These are phyloP conservation scores for Toxotes lorentzi DNA, from an alignment of 2,797 vertebrate species.

Conservation along the genomic window DNA sequence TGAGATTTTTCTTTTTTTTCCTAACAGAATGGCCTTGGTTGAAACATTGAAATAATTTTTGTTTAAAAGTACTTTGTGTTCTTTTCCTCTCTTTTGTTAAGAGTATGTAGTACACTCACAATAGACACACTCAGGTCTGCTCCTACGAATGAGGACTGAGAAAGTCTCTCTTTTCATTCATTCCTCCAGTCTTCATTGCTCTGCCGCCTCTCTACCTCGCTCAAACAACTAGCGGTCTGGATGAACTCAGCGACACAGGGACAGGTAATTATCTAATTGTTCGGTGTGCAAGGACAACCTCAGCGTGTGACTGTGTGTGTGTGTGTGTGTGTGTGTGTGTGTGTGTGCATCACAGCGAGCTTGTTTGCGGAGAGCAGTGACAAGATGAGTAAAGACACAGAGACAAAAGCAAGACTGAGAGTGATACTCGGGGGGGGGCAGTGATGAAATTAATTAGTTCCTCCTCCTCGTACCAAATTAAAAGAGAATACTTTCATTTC, in stretches of 20 bases:
- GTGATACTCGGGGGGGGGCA: background rate
- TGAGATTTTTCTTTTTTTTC: background rate
- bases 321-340: constrained; percentile 1
- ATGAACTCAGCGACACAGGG: constrained; percentile 55
- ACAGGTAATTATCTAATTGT: constrained; percentile 64
- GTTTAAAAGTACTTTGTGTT: background rate
- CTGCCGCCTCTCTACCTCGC: background rate
- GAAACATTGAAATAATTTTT: constrained; percentile 3
- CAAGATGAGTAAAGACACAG: constrained; percentile 16
- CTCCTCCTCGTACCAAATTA: background rate
- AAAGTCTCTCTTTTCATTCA: constrained; percentile 33
- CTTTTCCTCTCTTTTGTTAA: constrained; percentile 14
- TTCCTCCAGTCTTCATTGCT: constrained; percentile 9
- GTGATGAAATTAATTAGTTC: background rate
- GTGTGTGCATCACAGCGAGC: background rate
- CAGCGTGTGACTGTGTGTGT: constrained; percentile 13
- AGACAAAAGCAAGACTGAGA: constrained; percentile 34
- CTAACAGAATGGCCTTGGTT: background rate
- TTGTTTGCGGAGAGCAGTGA: background rate
- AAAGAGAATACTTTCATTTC: constrained; percentile 2
- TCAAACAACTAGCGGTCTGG: constrained; percentile 47
- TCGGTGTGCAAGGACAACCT: constrained; percentile 43
- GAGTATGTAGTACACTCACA: background rate
- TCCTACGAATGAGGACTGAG: constrained; percentile 2
- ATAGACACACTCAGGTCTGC: background rate